These are phyloP conservation scores for Lacanobia oleracea DNA, from an alignment of 2,888 invertebrate genomes.

Conservation along the genomic window DNA sequence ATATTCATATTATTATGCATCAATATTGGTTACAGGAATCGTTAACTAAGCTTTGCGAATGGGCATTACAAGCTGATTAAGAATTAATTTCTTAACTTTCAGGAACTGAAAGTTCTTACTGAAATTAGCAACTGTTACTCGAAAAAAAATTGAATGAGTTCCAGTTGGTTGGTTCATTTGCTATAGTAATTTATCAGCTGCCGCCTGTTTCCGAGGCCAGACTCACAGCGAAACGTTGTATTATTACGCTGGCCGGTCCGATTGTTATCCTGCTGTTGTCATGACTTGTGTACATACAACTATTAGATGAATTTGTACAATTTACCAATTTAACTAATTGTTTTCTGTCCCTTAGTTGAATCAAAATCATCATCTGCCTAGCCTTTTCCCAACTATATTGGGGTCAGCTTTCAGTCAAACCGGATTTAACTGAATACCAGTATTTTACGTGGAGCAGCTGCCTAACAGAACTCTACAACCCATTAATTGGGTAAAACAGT, in stretches of 20 bases:
- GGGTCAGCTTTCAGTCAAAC: no score
- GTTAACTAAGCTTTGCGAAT: neutral
- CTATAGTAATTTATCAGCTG: neutral
- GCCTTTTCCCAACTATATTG: no score
- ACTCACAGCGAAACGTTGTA: neutral
- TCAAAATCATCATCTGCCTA: no score
- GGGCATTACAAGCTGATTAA: no score
- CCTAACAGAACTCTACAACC: no score
- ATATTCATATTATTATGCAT: conserved; percentile 1
- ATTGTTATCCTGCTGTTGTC: neutral
- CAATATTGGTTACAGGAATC: conserved; percentile 6
- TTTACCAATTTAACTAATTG: neutral
- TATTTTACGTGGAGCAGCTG: no score
- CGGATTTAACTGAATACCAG: no score
- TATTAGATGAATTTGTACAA: neutral
- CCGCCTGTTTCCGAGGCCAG: neutral
- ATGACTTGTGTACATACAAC: neutral
- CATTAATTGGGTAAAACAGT: no score
- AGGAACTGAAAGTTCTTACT: neutral
- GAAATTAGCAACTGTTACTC: no score
- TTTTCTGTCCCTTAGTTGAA: no score
- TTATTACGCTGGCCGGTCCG: neutral
- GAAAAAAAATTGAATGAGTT: no score
- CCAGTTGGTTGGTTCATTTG: neutral
- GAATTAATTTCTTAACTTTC: no score